Conservation (phyloP, 2,113 vertebrate species). For the Acrocephalus arundinaceus region DNA sequence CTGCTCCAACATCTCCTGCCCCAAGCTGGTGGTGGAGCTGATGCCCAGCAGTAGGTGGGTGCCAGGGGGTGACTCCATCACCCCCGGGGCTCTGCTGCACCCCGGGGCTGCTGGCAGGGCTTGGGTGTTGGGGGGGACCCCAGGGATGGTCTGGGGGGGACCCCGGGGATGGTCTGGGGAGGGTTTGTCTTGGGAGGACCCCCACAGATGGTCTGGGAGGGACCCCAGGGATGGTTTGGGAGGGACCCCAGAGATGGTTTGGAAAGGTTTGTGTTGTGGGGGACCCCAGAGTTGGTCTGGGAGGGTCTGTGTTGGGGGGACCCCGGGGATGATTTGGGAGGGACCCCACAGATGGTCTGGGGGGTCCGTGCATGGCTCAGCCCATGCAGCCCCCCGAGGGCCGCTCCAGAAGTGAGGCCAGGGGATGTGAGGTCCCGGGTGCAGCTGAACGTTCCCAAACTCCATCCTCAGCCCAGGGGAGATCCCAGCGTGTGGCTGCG, state of each 20-base stretch:
- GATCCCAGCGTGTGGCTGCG: rapidly evolving
- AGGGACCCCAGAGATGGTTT: too few species aligned
- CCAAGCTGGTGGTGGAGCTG: slow-evolving; percentile 89
- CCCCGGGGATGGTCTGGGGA: background rate
- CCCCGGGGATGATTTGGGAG: rapidly evolving
- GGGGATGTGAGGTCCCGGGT: rapidly evolving
- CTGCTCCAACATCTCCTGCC: slow-evolving; percentile 91
- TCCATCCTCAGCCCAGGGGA: background rate
- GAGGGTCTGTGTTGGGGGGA: background rate
- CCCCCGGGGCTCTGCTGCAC: background rate
- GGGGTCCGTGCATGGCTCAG: rapidly evolving
- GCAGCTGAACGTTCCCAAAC: background rate
- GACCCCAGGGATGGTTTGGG: rapidly evolving
- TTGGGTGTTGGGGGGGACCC: rapidly evolving
- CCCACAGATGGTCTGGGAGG: rapidly evolving
- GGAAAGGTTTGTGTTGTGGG: background rate
- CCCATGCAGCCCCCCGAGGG: background rate
- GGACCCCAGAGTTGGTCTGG: too few species aligned
- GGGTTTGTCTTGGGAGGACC: background rate
- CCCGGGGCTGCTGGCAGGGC: background rate
- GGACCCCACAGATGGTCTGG: too few species aligned
- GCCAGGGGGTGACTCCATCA: too few species aligned
- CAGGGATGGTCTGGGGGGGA: rapidly evolving
- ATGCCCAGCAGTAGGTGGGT: slow-evolving; percentile 85
- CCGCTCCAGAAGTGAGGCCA: background rate